Base-by-base conservation (phyloP, 2,113 vertebrate genomes). In the Atractosteus spatula region DNA sequence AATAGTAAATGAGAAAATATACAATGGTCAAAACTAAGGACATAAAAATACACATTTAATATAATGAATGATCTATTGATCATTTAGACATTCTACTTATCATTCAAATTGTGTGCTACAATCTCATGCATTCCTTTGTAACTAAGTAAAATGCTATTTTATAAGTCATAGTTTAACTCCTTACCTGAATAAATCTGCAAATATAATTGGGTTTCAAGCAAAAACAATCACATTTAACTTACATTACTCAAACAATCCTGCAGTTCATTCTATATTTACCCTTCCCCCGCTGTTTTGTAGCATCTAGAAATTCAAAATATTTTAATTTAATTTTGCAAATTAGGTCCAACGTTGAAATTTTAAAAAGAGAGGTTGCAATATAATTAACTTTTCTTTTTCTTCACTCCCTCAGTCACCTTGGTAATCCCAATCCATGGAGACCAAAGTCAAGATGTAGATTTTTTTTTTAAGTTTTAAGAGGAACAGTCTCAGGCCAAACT, bases 111-210 rank as follows among this genome's bases (percentile, higher is more conserved):
- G 47, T 51, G 63, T 14, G 44, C 44, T 29, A 44, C 44, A 61
- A 14, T 14, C 43, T 51, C 41, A 17, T 54, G 13, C 17, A 45
- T 62, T 65, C 29, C 57, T 68, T 17, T 17, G 7, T 69, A 42
- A 74, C 29, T 51, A 71, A 29, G 63, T 14, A 71, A 10, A 74
- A 57, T 56, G 51, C 10, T 69, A n/a, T 59, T 13, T 68, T 56
- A 29, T 67, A 41, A 64, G 61, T 43, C 57, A 8, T 43, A 63
- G 54, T 3, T 69, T 76, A 62, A n/a, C 61, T 41, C 67, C 81
- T 87, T 87, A 91, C 89, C 88, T 91, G 71, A 41, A 73, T 41
- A 70, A 71, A 65, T 29, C 71, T 66, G 69, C 66, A 74, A 57
- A 69, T 54, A 66, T 54, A 62, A 66, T 70, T 62, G 62, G 67